Evolutionary conservation across 92 coral and sea anemone genomes (phyloP), one percentile per base, ranked within the genome.

Genomic region (Palythoa caribaeorum): DNA sequence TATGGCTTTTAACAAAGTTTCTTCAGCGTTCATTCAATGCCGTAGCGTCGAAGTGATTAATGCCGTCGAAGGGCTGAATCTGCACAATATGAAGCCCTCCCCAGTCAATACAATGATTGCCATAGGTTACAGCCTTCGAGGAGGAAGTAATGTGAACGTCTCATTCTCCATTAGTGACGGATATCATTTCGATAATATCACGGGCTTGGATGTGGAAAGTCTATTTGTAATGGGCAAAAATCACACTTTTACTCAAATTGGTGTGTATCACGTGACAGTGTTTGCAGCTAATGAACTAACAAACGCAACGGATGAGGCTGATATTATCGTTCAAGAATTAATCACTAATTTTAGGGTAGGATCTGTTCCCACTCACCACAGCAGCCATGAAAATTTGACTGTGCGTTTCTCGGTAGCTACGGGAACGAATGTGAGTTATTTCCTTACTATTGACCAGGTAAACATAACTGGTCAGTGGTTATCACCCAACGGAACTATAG

Each of bases 401-500:
- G 57, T 81, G 50, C 60, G 5, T 48, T 66, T 81, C 3, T 81
- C 76, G 8, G 76, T 81, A 4, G 8, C 40, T 8, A 28, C 75
- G 16, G 86, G 86, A 13, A 81, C 86, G 6, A 81, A 81, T 19
- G 76, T 81, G 9, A 81, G 76, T 28, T 81, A 81, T 44, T 66
- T 19, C 6, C 75, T 81, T 54, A 48, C 47, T 19, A 11, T 65
- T 35, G 48, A 50, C 4, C 63, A 44, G 2, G 17, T 12, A 15
- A 81, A 66, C 12, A 44, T 48, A 65, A 81, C 63, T 19, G 86
- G 75, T 4, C 48, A 40, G 76, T 81, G 86, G 86, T 8, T 66
- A 47, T 44, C 73, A 47, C 47, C 86, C 76, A 66, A 81, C 66
- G 86, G 86, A 17, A 66, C 50, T 16, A 14, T 0, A 15, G 86